A percentile compares a stretch with the other conserved stretches of the same genome.
These are phyloP conservation scores for Nansenia antarctica DNA, from an alignment of 2,113 vertebrate genomes.

Conservation along the genomic window DNA sequence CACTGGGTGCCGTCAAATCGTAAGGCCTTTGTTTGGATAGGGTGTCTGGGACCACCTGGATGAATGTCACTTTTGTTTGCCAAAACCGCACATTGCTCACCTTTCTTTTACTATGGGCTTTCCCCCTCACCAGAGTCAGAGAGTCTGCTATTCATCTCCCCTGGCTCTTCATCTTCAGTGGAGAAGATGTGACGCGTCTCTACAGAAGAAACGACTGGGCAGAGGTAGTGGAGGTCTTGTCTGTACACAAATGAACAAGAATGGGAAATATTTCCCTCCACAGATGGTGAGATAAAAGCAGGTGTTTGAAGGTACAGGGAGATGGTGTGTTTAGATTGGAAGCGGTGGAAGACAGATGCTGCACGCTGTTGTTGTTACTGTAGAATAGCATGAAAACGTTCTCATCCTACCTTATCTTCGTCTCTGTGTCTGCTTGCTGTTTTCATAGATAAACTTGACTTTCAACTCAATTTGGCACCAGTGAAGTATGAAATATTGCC, in stretches of 20 bases:
- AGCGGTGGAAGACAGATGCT: conserved; percentile 32
- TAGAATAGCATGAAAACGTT: conserved; percentile 47
- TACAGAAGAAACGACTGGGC: conserved; percentile 58
- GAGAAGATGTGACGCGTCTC: conserved; percentile 59
- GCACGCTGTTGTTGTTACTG: conserved; percentile 60
- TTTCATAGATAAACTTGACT: conserved; percentile 52
- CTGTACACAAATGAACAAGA: conserved; percentile 61
- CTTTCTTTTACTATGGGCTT: conserved; percentile 60
- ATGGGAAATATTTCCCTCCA: conserved; percentile 69
- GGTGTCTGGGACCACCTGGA: conserved; percentile 75
- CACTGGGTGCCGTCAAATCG: conserved; percentile 45
- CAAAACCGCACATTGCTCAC: conserved; percentile 68
- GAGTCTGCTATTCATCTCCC: conserved; percentile 62
- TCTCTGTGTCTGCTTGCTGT: conserved; percentile 47
- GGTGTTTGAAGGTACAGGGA: conserved; percentile 71
- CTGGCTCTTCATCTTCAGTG: conserved; percentile 61
- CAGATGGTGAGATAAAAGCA: conserved; percentile 76
- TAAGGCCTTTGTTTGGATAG: conserved; percentile 65
- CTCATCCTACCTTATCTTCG: conserved; percentile 65
- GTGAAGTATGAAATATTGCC: conserved; percentile 47
- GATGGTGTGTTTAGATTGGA: conserved; percentile 68
- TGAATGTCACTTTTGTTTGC: conserved; percentile 65
- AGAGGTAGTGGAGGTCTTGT: conserved; percentile 49
- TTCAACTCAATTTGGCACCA: conserved; percentile 58
- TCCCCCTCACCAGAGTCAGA: conserved; percentile 41